Percentiles rank a stretch among this genome's conserved stretches.
These are phyloP conservation scores for Aplysina aerophoba DNA, from an alignment of 37 sponge, comb jelly and placozoan species.

Conservation along the genomic window DNA sequence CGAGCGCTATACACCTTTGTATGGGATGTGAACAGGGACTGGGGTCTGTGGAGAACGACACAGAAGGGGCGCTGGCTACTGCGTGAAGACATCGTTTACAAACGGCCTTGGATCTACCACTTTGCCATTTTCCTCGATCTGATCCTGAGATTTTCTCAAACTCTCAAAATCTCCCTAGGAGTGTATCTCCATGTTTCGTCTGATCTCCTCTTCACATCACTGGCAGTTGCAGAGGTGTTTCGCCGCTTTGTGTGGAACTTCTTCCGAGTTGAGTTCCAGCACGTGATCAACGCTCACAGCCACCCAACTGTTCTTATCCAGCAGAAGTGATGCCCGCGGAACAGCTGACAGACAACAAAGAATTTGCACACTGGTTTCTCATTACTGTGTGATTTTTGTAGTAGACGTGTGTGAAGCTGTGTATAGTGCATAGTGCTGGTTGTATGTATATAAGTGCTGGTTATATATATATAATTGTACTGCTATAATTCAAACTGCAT, in stretches of 20 bases:
- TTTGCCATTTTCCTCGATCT: slow-evolving; percentile 83
- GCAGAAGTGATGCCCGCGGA: too few relatives aligned
- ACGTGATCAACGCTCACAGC: slow-evolving; percentile 27
- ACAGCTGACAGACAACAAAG: too few relatives aligned
- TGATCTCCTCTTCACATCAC: slow-evolving; percentile 71
- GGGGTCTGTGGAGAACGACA: slow-evolving; percentile 70
- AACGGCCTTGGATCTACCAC: slow-evolving; percentile 58
- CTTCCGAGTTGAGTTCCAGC: slow-evolving; percentile 92
- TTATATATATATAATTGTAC: too few relatives aligned
- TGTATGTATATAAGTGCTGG: too few relatives aligned
- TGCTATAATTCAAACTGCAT: too few relatives aligned
- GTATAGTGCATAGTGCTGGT: too few relatives aligned
- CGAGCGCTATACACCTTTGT: slow-evolving; percentile 83
- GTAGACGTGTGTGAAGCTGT: too few relatives aligned
- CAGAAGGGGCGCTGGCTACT: slow-evolving; percentile 40
- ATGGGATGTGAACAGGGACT: slow-evolving; percentile 96
- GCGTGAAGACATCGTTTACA: slow-evolving; percentile 66
- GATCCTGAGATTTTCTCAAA: slow-evolving; percentile 81
- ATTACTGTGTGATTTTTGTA: too few relatives aligned
- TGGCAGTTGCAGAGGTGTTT: slow-evolving; percentile 64
- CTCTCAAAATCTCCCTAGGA: slow-evolving; percentile 84
- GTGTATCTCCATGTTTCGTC: slow-evolving; percentile 71
- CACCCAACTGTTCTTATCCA: too few relatives aligned
- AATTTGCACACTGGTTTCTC: too few relatives aligned
- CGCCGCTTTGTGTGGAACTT: slow-evolving; percentile 98